These are phyloP conservation scores for Cyphomyrus plagiostoma DNA, from an alignment of 2,113 vertebrate genomes.

Conservation along the genomic window DNA sequence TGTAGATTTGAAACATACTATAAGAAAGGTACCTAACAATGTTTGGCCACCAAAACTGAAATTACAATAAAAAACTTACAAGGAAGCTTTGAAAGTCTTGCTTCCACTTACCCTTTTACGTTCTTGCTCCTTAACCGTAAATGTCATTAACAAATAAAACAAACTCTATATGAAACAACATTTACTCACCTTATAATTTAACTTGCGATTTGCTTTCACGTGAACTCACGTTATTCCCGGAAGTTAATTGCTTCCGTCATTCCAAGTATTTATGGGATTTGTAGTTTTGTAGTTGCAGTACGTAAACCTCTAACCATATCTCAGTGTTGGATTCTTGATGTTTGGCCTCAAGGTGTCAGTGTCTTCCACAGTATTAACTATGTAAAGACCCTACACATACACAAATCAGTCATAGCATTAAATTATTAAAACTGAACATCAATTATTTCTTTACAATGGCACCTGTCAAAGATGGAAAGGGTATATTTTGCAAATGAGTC, in stretches of 20 bases:
- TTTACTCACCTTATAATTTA: not conserved
- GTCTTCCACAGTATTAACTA: not conserved
- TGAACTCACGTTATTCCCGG: not conserved
- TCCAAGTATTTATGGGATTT: constrained; percentile 36
- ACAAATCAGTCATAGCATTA: not conserved
- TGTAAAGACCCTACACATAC: not conserved
- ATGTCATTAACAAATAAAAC: not conserved
- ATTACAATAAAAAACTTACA: not conserved
- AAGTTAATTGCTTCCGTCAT: not conserved
- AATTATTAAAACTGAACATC: not conserved
- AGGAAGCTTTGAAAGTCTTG: not conserved
- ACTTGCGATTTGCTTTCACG: not conserved
- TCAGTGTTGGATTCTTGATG: not conserved
- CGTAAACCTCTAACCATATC: not conserved
- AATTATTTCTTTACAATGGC: not conserved
- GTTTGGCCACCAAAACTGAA: not conserved
- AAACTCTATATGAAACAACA: not conserved
- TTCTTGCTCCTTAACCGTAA: not conserved
- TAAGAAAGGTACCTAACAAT: not conserved
- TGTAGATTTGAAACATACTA: not conserved
- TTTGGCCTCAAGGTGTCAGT: constrained; percentile 14
- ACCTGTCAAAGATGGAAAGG: not conserved
- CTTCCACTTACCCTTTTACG: not conserved
- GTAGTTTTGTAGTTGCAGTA: constrained; percentile 30
- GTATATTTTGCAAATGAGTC: not conserved